Evolutionary conservation across 2,888 invertebrate genomes (phyloP).

Genomic region (Cerastis leucographa): DNA sequence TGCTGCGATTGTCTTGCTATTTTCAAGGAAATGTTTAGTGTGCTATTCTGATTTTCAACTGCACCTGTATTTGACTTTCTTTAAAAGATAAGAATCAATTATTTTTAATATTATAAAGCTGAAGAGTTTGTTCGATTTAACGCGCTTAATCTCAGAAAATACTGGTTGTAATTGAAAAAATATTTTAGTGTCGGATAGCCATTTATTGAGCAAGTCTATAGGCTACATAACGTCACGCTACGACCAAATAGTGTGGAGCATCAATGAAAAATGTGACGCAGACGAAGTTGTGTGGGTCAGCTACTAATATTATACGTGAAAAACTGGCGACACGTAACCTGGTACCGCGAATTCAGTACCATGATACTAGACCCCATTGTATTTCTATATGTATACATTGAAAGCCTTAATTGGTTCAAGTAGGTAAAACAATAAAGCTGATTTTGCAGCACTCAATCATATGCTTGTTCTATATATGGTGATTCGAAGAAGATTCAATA

Average conservation of each 20-base stretch:
- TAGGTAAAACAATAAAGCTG: neutral
- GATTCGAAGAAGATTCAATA: neutral
- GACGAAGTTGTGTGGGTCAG: too few species aligned
- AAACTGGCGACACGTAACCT: neutral
- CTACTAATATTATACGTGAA: neutral
- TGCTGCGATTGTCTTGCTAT: neutral
- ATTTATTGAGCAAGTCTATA: too few species aligned
- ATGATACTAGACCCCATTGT: neutral
- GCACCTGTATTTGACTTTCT: neutral
- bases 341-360: neutral
- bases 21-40: neutral
- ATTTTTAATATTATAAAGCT: too few species aligned
- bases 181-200: too few species aligned
- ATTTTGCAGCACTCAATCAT: slow-evolving; percentile 1
- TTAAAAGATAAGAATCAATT: neutral
- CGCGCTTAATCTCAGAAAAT: too few species aligned
- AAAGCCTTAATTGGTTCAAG: neutral
- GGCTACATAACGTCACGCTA: too few species aligned
- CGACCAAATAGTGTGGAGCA: too few species aligned
- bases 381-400: neutral
- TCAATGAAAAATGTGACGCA: too few species aligned
- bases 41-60: neutral
- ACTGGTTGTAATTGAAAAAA: too few species aligned
- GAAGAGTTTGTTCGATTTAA: too few species aligned
- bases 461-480: neutral